Conservation (phyloP, 2,888 invertebrate species). For the Drosophila paranaensis region DNA sequence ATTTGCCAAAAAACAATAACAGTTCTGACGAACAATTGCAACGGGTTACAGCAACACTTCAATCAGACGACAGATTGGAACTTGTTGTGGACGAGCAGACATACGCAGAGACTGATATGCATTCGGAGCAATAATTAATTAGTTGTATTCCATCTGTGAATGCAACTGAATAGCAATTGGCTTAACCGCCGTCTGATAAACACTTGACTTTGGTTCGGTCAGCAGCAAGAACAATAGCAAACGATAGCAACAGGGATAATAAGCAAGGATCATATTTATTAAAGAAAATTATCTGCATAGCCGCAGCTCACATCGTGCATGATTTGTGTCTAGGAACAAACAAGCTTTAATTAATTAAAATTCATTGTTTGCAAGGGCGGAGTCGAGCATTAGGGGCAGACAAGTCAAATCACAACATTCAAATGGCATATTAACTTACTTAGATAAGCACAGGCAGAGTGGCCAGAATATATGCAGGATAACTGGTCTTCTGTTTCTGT, state of each 20-base stretch:
- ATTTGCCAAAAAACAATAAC: constrained; percentile 22
- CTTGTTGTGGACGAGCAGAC: neutral
- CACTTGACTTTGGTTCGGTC: constrained; percentile 41
- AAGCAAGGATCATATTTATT: constrained; percentile 8
- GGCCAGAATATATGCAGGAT: constrained; percentile 16
- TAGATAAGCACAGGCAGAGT: constrained; percentile 58
- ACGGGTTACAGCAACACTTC: constrained; percentile 14
- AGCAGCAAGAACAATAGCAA: constrained; percentile 21
- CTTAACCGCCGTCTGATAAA: constrained; percentile 34
- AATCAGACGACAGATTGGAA: neutral
- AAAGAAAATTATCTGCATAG: constrained; percentile 41
- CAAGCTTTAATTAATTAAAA: constrained; percentile 77
- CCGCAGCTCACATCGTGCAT: constrained; percentile 21
- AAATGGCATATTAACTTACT: constrained; percentile 79
- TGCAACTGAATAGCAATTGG: constrained; percentile 11
- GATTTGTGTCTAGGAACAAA: constrained; percentile 47
- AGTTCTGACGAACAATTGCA: constrained; percentile 10
- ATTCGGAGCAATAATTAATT: constrained; percentile 9
- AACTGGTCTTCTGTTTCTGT: neutral
- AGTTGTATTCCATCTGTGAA: neutral
- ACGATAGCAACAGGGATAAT: constrained; percentile 11
- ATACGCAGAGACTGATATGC: neutral
- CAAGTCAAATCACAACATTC: constrained; percentile 59
- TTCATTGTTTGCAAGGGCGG: constrained; percentile 55
- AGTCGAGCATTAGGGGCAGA: constrained; percentile 2